Evolutionary conservation across 2,113 vertebrate genomes (phyloP), one percentile per base, ranked within the genome.

Genomic region (Calyptommatus sinebrachiatus): DNA sequence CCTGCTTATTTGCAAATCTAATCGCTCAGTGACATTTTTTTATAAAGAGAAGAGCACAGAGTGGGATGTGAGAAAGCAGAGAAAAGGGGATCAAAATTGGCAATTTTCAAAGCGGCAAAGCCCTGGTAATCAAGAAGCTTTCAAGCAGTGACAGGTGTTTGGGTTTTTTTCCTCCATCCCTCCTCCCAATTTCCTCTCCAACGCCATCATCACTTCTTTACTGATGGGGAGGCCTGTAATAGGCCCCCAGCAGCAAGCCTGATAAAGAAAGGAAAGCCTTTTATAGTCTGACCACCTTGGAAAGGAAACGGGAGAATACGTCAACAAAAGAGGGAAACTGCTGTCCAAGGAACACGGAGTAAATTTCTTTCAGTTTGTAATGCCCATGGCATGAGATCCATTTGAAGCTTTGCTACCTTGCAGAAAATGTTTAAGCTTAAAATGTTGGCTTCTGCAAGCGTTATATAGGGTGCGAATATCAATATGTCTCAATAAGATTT

Each of bases 1-100:
- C 91, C 92, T 89, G 71, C 91, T 95, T 91, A 95, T 95, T 95
- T 95, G 94, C 93, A 94, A 95, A 95, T 93, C 90, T 94, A 94
- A 94, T 94, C 77, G 9, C 76, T 92, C 88, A 18, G 67, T 87
- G 77, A 84, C 79, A 85, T 90, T 81, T 89, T 83, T 92, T 88
- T 4, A 75, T 88, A 86, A 92, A 83, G 87, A 86, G 69, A 88
- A 90, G 89, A 90, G 91, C 90, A 91, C 86, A 87, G 86, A 89
- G 83, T 73, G 80, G 76, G 81, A 60, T 79, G 77, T 84, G 48
- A 79, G 81, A 83, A 66, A 88, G 82, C 84, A 83, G 77, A 90
- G 29, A 77, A 73, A 82, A 68, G 83, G 50, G 76, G 76, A 76
- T 73, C 81, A 88, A 35, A 82, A 89, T 82, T 22, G 57, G 57